A percentile compares a stretch with the other conserved stretches of the same genome.
Evolutionary conservation across 1,140 invertebrate species (phyloP).

Genomic region (Pogonomyrmex californicus): DNA sequence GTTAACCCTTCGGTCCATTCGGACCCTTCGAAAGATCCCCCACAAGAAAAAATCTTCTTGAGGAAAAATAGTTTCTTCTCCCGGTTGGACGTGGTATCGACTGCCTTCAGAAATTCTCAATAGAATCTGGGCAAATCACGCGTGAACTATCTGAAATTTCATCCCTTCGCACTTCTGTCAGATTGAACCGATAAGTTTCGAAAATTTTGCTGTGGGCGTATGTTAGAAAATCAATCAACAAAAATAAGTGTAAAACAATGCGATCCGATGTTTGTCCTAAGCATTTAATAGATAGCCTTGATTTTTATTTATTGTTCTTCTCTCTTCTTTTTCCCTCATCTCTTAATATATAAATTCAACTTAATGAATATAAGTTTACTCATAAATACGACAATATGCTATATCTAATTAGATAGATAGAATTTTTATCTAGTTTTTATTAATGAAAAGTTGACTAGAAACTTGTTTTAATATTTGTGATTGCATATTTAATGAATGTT

Average conservation of each 20-base stretch:
- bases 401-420: background rate
- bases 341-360: background rate
- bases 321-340: background rate
- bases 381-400: background rate
- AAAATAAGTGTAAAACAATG: background rate
- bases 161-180: slow-evolving; percentile 7
- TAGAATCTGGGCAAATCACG: slow-evolving; percentile 38
- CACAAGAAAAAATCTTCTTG: background rate
- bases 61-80: background rate
- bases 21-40: background rate
- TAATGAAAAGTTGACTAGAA: background rate
- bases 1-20: background rate
- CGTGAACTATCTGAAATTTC: background rate
- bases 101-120: background rate
- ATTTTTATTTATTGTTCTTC: background rate
- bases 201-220: slow-evolving; percentile 1
- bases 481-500: background rate
- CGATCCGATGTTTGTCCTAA: background rate
- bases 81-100: background rate
- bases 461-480: background rate
- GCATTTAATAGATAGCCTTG: background rate
- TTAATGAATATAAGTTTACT: background rate
- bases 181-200: slow-evolving; percentile 8
- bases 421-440: background rate
- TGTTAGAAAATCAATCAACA: background rate